Evolutionary conservation across 2,888 invertebrate species (phyloP), one percentile per base, ranked within the genome.

Genomic region (Aphidoletes aphidimyza): DNA sequence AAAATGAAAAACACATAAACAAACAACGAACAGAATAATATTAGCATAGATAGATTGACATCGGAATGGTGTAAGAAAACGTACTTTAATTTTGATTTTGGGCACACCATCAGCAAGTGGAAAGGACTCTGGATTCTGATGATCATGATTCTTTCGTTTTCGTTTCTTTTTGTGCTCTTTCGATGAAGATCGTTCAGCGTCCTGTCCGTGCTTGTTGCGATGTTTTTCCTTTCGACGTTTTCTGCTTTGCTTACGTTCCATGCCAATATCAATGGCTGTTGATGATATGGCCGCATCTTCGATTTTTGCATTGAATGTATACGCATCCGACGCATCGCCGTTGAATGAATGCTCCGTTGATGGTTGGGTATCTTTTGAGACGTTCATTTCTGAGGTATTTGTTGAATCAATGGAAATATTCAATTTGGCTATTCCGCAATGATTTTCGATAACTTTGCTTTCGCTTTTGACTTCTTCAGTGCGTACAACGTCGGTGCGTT

Each of bases 21-120:
- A 39, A 47, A 17, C 9, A 47, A 47, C 2, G 17, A 47, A 47
- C 19, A 47, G 19, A 47, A 47, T 9, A 54, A 54, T 22, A 19
- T 54, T 54, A 14, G 9, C 54, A 36, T 3, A 78, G 5, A 36
- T 34, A 34, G 11, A 78, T 30, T 42, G 5, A 22, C 47, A 47
- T 47, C 17, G 9, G 17, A 47, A 11, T 47, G 14, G 47, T 8
- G 2, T 8, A 36, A 17, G n/a, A 54, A 39, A 39, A 22, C 2
- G 1, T 36, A 94, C 94, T 91, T 95, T 96, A 84, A 95, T 95
- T 85, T 95, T 96, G 85, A 96, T 95, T 88, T 95, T 93, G 37
- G 95, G 94, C 89, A 94, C 94, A 36, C 93, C 93, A 84, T 88
- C 87, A 0, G 89, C 89, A 0, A 86, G 86, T 59, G 83, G 30